phyloP scores from a whole-genome alignment of 2,888 invertebrate species.

The Poecilobothrus nobilitatus region DNA sequence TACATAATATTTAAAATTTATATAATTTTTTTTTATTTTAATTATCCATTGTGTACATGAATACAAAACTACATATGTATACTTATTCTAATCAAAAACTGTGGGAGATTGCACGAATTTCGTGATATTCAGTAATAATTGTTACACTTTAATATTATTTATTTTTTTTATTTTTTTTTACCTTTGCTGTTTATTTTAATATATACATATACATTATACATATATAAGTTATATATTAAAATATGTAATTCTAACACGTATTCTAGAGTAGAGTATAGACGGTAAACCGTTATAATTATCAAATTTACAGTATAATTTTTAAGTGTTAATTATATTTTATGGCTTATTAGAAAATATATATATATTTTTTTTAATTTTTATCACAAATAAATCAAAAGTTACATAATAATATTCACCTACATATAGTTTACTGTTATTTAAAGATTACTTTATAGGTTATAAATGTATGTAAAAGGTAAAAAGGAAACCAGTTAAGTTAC shows the following conservation, averaged over 20 bases:
- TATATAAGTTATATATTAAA: background rate
- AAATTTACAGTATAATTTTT: background rate
- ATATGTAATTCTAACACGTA: background rate
- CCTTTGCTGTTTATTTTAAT: too few relatives aligned
- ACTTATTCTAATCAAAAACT: too few relatives aligned
- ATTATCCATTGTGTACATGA: too few relatives aligned
- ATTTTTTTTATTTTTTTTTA: background rate
- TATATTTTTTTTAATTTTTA: background rate
- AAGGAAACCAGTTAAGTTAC: too few relatives aligned
- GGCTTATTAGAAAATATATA: background rate
- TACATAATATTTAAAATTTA: too few relatives aligned
- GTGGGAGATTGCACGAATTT: background rate
- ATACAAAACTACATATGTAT: too few relatives aligned
- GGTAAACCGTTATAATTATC: background rate
- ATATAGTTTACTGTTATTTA: too few relatives aligned
- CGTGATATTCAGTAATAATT: background rate
- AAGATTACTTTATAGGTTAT: too few relatives aligned
- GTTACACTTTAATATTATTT: too few relatives aligned
- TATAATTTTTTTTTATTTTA: too few relatives aligned
- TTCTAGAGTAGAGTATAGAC: background rate
- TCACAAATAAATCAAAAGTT: background rate
- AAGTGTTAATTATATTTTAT: constrained; percentile 6
- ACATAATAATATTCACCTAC: too few relatives aligned
- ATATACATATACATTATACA: background rate
- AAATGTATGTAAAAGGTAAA: too few relatives aligned